phyloP scores from a whole-genome alignment of 2,113 vertebrate species.

The Charina bottae region DNA sequence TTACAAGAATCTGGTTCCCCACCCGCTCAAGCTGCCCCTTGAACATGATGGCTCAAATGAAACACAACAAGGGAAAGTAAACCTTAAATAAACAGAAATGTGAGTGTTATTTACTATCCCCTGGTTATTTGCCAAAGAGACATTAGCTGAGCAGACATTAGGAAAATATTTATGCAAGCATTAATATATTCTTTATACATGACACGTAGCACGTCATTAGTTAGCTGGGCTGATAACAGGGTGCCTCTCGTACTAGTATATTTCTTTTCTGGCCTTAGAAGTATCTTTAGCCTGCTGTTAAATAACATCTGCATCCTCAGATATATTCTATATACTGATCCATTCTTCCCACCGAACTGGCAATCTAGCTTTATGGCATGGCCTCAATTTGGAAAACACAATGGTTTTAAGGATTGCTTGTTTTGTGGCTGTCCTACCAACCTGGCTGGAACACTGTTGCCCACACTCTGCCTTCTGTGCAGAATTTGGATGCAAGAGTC shows the following conservation, averaged over 20 bases:
- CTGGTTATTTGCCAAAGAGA: constrained; percentile 75
- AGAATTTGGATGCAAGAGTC: not conserved
- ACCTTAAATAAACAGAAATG: constrained; percentile 71
- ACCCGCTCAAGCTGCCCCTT: constrained; percentile 46
- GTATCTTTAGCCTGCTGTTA: constrained; percentile 56
- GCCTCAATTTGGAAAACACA: not conserved
- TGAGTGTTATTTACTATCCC: constrained; percentile 76
- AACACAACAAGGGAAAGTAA: constrained; percentile 70
- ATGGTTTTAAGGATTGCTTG: not conserved
- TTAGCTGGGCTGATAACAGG: constrained; percentile 78
- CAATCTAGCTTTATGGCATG: constrained; percentile 43
- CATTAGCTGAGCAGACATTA: constrained; percentile 73
- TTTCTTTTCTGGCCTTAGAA: constrained; percentile 72
- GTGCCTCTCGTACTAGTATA: constrained; percentile 68
- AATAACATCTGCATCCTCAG: constrained; percentile 66
- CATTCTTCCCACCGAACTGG: constrained; percentile 48
- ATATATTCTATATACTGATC: constrained; percentile 56
- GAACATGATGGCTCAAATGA: constrained; percentile 56
- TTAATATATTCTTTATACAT: constrained; percentile 73
- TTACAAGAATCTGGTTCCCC: constrained; percentile 48
- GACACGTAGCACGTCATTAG: constrained; percentile 77
- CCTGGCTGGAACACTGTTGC: not conserved
- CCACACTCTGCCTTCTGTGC: not conserved
- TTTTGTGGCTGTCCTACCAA: not conserved
- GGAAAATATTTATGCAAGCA: constrained; percentile 82